Evolutionary conservation across 1,140 invertebrate species (phyloP), one percentile per base, ranked within the genome.

Genomic region (Drosophila kikkawai): DNA sequence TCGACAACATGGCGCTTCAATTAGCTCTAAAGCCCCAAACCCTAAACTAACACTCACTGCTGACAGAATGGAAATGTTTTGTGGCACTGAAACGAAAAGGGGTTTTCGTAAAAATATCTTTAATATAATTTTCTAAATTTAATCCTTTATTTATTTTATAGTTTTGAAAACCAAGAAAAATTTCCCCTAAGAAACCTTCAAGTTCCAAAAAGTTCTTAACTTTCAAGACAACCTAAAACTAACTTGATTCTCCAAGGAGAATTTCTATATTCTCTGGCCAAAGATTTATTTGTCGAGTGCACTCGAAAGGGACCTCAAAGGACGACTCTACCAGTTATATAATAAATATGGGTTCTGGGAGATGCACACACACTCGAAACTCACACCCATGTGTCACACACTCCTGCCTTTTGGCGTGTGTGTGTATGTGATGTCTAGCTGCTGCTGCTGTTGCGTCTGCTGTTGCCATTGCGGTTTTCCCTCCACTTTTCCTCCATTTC

Each of bases 1-100:
- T 82, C 75, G 80, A 79, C 80, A 82, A 66, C 80, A 79, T 79
- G 75, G 65, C 80, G 80, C 80, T 79, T 82, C 80, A 82, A 82
- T 82, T 82, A 82, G 79, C 75, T 57, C 69, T 60, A 61, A 61
- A 68, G 47, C 19, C 37, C 48, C 37, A 2, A 32, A 17, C 26
- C 45, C 36, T 39, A 57, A 56, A 39, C 51, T 55, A 56, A 64
- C 26, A 15, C 41, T n/a, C 0, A 34, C 1, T 71, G 32, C 51
- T 29, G 70, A 58, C 37, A 34, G 32, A 12, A 15, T 44, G 66
- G 12, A 26, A 64, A 29, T 64, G 58, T 51, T 64, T 44, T 12
- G 22, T 0, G 17, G 32, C 34, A 63, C 48, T 26, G 53, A 39
- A 56, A 56, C n/a, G 2, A 55, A 22, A n/a, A 22, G 51, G 26